Evolutionary conservation across 2,888 invertebrate genomes (phyloP).

Genomic region (Melanargia galathea): DNA sequence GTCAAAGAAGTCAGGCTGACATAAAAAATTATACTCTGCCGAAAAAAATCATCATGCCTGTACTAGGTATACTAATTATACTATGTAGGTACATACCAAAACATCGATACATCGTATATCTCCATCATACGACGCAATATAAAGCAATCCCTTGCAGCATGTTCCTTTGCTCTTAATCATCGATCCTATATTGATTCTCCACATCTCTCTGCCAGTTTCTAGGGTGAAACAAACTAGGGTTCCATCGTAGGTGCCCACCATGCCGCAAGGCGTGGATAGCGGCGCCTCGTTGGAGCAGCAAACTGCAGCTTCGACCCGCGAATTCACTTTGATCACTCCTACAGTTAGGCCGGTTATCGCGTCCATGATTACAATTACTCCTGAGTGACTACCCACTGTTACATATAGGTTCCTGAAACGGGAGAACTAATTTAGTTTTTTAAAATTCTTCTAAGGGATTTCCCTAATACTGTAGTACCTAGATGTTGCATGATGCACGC

Average conservation of each 20-base stretch:
- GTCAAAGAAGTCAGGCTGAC: too few relatives aligned
- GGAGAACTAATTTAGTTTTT: slow-evolving; percentile 1
- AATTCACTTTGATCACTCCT: slow-evolving; percentile 79
- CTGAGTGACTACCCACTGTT: slow-evolving; percentile 85
- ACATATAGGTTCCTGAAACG: slow-evolving; percentile 66
- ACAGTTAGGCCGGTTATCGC: slow-evolving; percentile 75
- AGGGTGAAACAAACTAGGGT: slow-evolving; percentile 85
- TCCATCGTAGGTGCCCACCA: slow-evolving; percentile 91
- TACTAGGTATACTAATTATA: too few relatives aligned
- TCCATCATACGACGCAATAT: slow-evolving; percentile 88
- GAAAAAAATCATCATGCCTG: too few relatives aligned
- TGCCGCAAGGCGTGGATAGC: slow-evolving; percentile 63
- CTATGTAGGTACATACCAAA: slow-evolving; percentile 61
- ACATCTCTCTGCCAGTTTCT: slow-evolving; percentile 77
- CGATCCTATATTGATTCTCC: slow-evolving; percentile 83
- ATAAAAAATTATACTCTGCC: too few relatives aligned
- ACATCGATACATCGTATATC: slow-evolving; percentile 82
- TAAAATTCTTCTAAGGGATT: too few relatives aligned
- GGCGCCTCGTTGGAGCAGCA: slow-evolving; percentile 60
- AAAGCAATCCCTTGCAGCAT: slow-evolving; percentile 67
- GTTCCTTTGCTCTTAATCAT: slow-evolving; percentile 85
- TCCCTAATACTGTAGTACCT: too few relatives aligned
- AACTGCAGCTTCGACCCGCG: slow-evolving; percentile 88
- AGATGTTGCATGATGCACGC: too few relatives aligned
- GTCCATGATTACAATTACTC: slow-evolving; percentile 84